Evolutionary conservation across 2,888 invertebrate species (phyloP).

Genomic region (Tenthredo distinguenda): DNA sequence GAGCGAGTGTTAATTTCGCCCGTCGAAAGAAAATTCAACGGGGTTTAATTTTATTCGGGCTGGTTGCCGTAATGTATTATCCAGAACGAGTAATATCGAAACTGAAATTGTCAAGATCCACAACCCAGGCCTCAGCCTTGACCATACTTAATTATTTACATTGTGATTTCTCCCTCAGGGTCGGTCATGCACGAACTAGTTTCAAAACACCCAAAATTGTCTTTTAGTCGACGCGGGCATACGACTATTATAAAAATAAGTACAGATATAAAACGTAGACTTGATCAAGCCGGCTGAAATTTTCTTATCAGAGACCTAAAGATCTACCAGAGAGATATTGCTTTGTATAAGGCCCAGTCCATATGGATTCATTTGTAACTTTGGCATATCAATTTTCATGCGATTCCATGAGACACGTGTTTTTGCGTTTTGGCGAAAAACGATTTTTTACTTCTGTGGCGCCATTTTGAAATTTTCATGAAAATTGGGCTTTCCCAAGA

Average conservation of each 20-base stretch:
- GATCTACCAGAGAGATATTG: neutral
- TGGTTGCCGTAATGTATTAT: neutral
- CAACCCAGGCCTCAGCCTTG: neutral
- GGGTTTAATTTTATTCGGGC: neutral
- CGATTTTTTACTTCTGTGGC: no score
- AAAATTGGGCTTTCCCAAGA: no score
- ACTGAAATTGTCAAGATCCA: neutral
- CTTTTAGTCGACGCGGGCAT: neutral
- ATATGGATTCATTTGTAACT: no score
- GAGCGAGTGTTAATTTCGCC: neutral
- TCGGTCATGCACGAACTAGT: neutral
- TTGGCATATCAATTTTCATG: no score
- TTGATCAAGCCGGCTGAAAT: neutral
- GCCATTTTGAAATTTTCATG: no score
- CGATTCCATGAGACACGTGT: no score
- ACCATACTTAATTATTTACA: conserved; percentile 1
- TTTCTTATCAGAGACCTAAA: neutral
- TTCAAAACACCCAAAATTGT: neutral
- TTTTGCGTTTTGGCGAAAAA: no score
- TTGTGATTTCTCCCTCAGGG: neutral
- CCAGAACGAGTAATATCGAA: neutral
- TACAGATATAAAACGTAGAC: neutral
- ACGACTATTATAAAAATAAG: neutral
- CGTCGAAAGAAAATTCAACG: neutral
- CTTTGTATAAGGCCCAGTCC: no score